These are phyloP conservation scores for Aphelenchoides avenae DNA, from an alignment of 1,140 invertebrate genomes.

Conservation along the genomic window DNA sequence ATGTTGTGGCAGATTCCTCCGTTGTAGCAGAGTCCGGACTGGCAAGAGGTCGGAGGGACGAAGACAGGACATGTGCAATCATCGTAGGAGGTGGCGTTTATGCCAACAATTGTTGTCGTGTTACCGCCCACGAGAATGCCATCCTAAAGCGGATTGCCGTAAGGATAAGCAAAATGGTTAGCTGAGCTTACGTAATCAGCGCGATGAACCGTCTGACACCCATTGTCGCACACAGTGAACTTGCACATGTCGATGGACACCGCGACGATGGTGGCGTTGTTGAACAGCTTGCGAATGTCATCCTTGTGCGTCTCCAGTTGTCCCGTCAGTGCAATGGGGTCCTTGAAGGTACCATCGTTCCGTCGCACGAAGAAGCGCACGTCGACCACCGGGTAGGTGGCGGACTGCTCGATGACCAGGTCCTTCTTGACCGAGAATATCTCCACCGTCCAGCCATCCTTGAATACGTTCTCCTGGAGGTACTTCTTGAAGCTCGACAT, in stretches of 20 bases:
- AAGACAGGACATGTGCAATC: conserved; percentile 54
- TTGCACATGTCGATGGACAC: conserved; percentile 59
- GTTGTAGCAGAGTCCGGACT: conserved; percentile 46
- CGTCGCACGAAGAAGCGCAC: conserved; percentile 48
- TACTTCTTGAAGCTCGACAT: conserved; percentile 12
- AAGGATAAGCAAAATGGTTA: too few species aligned
- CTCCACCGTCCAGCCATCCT: conserved; percentile 10
- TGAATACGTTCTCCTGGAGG: conserved; percentile 2
- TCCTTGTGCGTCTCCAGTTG: too few species aligned
- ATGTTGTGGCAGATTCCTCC: conserved; percentile 57
- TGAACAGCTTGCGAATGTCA: too few species aligned
- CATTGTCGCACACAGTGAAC: conserved; percentile 54
- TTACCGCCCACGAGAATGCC: conserved; percentile 54
- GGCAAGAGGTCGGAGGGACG: conserved; percentile 40
- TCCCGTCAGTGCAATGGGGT: too few species aligned
- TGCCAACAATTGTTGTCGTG: conserved; percentile 50
- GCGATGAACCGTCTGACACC: conserved; percentile 50
- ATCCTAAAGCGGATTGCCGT: too few species aligned
- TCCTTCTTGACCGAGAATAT: conserved; percentile 47
- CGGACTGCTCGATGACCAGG: conserved; percentile 25
- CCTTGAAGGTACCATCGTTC: too few species aligned
- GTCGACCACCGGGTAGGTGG: conserved; percentile 28
- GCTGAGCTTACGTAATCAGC: too few species aligned
- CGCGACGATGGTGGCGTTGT: conserved; percentile 44
- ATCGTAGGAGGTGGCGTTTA: conserved; percentile 51